A percentile compares a stretch with the other conserved stretches of the same genome.
phyloP scores from a whole-genome alignment of 2,888 invertebrate species.

The Cephalotes varians region DNA sequence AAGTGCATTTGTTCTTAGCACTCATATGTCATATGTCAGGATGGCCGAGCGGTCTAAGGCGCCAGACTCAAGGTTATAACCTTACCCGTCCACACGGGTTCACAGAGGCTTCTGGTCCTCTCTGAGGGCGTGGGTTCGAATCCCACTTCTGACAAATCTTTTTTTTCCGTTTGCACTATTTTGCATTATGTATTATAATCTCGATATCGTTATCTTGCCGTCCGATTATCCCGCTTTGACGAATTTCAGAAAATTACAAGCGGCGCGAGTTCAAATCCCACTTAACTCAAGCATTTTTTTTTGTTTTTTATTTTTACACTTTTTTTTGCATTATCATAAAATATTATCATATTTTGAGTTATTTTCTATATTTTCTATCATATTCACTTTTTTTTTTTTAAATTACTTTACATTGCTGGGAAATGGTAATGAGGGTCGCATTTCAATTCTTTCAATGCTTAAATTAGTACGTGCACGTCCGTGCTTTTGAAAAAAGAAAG shows the following conservation, averaged over 20 bases:
- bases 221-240: neutral
- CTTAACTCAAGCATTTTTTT: neutral
- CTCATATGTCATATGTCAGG: constrained; percentile 83
- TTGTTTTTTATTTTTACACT: constrained; percentile 1
- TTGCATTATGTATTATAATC: neutral
- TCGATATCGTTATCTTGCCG: neutral
- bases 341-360: neutral
- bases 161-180: constrained; percentile 78
- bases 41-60: constrained; percentile 89
- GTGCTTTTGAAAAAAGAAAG: neutral
- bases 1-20: neutral
- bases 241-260: neutral
- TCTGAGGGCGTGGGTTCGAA: constrained; percentile 89
- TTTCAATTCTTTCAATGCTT: neutral
- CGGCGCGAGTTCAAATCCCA: constrained; percentile 3
- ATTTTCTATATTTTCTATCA: neutral
- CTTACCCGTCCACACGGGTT: constrained; percentile 68
- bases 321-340: neutral
- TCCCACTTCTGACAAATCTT: constrained; percentile 88
- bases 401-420: neutral
- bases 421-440: neutral
- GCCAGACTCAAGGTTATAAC: constrained; percentile 88
- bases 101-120: constrained; percentile 85
- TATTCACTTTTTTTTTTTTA: neutral
- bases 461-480: neutral